Evolutionary conservation across 2,888 invertebrate genomes (phyloP).

Genomic region (Coelinius sp.): DNA sequence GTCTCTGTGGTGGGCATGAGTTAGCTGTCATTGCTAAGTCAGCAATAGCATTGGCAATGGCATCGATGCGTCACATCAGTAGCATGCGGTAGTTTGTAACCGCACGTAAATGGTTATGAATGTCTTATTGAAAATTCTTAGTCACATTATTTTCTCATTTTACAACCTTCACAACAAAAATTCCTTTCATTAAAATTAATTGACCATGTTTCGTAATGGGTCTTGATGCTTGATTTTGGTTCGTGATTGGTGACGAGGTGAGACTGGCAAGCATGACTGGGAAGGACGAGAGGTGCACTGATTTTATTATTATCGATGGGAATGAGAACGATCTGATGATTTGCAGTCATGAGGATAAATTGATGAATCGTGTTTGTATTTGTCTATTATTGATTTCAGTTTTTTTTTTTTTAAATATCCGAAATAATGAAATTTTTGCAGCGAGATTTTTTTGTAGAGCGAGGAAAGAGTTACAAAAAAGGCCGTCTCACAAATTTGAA

Average conservation of each 20-base stretch:
- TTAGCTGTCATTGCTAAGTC: slow-evolving; percentile 22
- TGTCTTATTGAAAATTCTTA: slow-evolving; percentile 13
- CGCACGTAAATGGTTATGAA: slow-evolving; percentile 2
- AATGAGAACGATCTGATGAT: slow-evolving; percentile 45
- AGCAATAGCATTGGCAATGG: slow-evolving; percentile 1
- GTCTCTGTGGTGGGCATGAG: neutral
- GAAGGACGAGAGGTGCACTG: slow-evolving; percentile 22
- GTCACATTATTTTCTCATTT: slow-evolving; percentile 1
- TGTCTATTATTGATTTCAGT: neutral
- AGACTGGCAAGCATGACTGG: neutral
- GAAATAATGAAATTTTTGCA: too few relatives aligned
- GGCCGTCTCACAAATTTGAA: too few relatives aligned
- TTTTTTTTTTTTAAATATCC: neutral
- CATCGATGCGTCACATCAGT: slow-evolving; percentile 26
- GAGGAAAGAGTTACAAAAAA: too few relatives aligned
- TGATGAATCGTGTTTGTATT: slow-evolving; percentile 47
- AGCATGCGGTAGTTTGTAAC: slow-evolving; percentile 18
- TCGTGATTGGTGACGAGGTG: neutral
- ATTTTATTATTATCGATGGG: slow-evolving; percentile 48
- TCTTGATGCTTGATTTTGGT: neutral
- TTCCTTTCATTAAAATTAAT: neutral
- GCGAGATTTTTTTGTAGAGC: too few relatives aligned
- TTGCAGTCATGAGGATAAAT: slow-evolving; percentile 47
- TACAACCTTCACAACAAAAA: neutral
- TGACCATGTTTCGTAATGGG: neutral